phyloP scores from a whole-genome alignment of 2,888 invertebrate species.

The Synanthedon formicaeformis region DNA sequence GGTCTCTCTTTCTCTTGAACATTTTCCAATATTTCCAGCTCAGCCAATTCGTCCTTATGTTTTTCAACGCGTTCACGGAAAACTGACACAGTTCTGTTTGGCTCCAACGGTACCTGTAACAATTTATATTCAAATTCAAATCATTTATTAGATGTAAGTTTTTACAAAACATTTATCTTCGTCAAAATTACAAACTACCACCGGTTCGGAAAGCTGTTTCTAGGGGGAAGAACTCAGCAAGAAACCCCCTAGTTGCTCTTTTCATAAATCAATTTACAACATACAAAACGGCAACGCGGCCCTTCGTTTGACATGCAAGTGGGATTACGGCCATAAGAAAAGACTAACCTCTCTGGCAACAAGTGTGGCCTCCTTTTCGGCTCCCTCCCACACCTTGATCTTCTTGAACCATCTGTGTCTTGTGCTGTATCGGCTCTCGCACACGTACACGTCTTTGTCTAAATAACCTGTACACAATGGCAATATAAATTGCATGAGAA shows the following conservation, averaged over 20 bases:
- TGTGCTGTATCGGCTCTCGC: constrained; percentile 94
- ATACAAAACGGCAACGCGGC: no score
- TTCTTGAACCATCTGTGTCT: constrained; percentile 91
- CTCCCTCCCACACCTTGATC: constrained; percentile 81
- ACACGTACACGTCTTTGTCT: constrained; percentile 96
- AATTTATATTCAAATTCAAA: no score
- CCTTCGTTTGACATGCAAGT: no score
- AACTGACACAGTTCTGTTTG: constrained; percentile 90
- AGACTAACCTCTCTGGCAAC: constrained; percentile 41
- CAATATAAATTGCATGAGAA: neutral
- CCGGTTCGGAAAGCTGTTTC: no score
- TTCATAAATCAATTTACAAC: no score
- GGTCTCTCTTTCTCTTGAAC: constrained; percentile 88
- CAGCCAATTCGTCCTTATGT: constrained; percentile 89
- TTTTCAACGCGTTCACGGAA: constrained; percentile 92
- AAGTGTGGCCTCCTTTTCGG: constrained; percentile 47
- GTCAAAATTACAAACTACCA: no score
- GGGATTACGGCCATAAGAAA: no score
- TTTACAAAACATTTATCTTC: no score
- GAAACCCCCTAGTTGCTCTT: no score
- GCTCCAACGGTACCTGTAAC: constrained; percentile 78
- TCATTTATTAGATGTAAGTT: no score
- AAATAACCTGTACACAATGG: constrained; percentile 70
- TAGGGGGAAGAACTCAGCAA: no score
- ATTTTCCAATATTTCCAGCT: constrained; percentile 84